Conservation (phyloP, 2,113 vertebrate genomes). For the Brachirus orientalis region DNA sequence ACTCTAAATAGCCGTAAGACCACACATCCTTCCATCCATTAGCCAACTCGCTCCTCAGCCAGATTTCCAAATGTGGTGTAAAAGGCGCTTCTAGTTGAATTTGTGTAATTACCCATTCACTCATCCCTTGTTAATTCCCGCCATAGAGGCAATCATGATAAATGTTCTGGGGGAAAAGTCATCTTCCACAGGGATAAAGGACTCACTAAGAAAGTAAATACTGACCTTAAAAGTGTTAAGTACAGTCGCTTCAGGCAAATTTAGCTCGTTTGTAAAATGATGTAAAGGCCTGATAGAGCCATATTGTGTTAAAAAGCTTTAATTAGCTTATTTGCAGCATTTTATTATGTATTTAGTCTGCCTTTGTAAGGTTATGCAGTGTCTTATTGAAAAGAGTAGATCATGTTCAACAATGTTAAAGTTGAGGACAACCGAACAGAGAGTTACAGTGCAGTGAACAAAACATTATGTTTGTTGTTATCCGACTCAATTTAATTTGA, state of each 20-base stretch:
- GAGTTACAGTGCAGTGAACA: slow-evolving; percentile 20
- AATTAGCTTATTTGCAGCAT: not conserved
- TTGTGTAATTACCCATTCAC: not conserved
- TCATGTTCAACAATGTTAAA: slow-evolving; percentile 4
- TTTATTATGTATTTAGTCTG: not conserved
- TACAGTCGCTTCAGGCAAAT: not conserved
- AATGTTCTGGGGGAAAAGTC: not conserved
- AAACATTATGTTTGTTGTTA: slow-evolving; percentile 42
- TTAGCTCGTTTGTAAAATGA: not conserved
- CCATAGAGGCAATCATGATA: not conserved
- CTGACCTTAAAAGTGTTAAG: slow-evolving; percentile 7
- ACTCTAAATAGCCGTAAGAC: not conserved
- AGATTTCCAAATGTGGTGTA: not conserved
- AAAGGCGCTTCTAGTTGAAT: not conserved
- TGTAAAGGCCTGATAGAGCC: not conserved
- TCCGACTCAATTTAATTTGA: slow-evolving; percentile 61
- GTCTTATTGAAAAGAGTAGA: not conserved
- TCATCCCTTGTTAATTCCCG: not conserved
- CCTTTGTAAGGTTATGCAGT: too few relatives aligned
- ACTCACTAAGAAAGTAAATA: not conserved
- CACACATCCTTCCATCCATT: not conserved
- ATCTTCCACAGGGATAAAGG: slow-evolving; percentile 2
- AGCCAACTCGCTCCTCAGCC: not conserved
- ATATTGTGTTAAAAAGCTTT: not conserved
- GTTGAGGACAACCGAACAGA: slow-evolving; percentile 13